Conservation (phyloP, 1,140 invertebrate genomes). For the Drosophila navojoa region DNA sequence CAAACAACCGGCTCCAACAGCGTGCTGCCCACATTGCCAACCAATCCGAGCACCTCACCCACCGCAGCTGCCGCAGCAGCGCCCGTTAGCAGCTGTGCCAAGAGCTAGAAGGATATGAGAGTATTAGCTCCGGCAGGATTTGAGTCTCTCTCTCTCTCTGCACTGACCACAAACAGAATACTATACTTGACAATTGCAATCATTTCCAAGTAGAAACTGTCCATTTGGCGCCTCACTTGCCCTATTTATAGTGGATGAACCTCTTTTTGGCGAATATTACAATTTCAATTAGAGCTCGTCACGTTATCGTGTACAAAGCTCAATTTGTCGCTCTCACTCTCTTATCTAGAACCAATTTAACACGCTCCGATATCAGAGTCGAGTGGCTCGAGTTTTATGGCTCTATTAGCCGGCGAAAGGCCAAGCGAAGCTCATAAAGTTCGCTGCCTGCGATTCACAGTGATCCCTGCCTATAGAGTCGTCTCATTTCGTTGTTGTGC, state of each 20-base stretch:
- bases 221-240: no score
- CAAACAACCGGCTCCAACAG: neutral
- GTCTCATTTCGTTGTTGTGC: conserved; percentile 21
- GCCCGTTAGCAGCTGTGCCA: neutral
- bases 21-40: neutral
- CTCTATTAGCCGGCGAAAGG: conserved; percentile 63
- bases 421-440: conserved; percentile 62
- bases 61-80: neutral
- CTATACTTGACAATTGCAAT: neutral
- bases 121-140: neutral
- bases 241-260: conserved; percentile 18
- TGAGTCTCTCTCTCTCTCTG: no score
- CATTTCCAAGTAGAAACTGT: conserved; percentile 12
- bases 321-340: conserved; percentile 9
- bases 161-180: conserved; percentile 12
- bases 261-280: neutral
- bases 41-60: neutral
- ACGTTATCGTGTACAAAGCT: conserved; percentile 1
- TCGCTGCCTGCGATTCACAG: conserved; percentile 50
- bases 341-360: neutral
- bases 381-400: conserved; percentile 51
- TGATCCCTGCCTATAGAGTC: conserved; percentile 51
- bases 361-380: neutral
- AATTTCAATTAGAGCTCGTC: neutral
- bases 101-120: neutral